Evolutionary conservation across 2,113 vertebrate species (phyloP).

Genomic region (Micronisus gabar): DNA sequence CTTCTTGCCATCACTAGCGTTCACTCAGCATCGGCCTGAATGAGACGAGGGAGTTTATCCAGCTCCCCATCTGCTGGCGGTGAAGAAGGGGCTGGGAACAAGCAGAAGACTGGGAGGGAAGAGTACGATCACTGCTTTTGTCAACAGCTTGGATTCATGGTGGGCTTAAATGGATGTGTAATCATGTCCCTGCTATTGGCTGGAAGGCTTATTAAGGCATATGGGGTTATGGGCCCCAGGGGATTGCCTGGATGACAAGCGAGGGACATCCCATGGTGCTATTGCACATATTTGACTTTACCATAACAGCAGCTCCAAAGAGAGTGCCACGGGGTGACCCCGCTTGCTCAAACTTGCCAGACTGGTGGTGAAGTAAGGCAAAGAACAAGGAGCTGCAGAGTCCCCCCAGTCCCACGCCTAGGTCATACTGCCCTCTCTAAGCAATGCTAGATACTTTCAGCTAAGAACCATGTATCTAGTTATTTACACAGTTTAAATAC

Average conservation of each 20-base stretch:
- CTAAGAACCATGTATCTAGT: neutral
- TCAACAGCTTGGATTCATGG: neutral
- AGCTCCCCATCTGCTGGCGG: accelerated
- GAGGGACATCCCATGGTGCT: neutral
- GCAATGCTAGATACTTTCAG: neutral
- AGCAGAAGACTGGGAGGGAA: neutral
- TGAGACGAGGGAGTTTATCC: neutral
- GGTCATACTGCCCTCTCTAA: neutral
- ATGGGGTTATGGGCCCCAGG: no score
- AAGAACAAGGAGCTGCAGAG: neutral
- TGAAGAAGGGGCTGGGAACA: neutral
- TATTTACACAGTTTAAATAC: neutral
- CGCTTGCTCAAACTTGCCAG: neutral
- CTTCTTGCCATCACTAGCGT: accelerated
- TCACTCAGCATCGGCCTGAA: neutral
- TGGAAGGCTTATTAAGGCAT: neutral
- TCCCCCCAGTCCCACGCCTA: no score
- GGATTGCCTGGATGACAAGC: neutral
- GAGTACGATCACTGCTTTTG: neutral
- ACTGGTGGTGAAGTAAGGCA: neutral
- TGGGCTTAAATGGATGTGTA: neutral
- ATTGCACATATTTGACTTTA: accelerated
- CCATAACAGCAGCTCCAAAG: neutral
- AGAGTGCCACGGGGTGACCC: accelerated
- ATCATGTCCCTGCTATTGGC: neutral